Evolutionary conservation across 2,113 vertebrate species (phyloP).

Genomic region (Ondatra zibethicus): DNA sequence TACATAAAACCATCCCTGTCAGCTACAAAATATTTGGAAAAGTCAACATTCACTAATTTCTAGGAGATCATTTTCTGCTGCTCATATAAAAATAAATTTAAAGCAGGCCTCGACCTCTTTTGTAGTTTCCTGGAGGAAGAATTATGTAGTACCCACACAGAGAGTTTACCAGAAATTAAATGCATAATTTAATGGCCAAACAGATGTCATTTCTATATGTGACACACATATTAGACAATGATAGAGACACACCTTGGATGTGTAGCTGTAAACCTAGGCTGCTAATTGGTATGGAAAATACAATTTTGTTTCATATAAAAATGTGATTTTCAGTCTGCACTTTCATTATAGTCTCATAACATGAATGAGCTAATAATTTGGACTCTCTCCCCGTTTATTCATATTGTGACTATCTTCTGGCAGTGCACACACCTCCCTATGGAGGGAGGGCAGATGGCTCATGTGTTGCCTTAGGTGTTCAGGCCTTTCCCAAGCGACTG

Average conservation of each 20-base stretch:
- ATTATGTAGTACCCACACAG: background rate
- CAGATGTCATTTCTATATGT: background rate
- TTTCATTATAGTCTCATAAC: background rate
- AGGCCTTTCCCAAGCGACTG: background rate
- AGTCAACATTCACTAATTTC: background rate
- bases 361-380: background rate
- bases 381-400: background rate
- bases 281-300: conserved; percentile 28
- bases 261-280: background rate
- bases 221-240: background rate
- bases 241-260: background rate
- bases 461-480: background rate
- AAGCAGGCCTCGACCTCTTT: conserved; percentile 23
- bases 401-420: background rate
- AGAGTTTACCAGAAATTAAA: conserved; percentile 9
- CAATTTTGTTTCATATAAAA: background rate
- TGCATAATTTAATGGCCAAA: background rate
- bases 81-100: conserved; percentile 6
- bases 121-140: background rate
- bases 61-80: background rate
- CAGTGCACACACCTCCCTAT: background rate
- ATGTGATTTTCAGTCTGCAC: background rate
- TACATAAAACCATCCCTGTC: background rate
- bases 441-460: no score
- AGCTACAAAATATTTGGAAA: background rate